These are phyloP conservation scores for Mola mola DNA, from an alignment of 2,113 vertebrate species.

Conservation along the genomic window DNA sequence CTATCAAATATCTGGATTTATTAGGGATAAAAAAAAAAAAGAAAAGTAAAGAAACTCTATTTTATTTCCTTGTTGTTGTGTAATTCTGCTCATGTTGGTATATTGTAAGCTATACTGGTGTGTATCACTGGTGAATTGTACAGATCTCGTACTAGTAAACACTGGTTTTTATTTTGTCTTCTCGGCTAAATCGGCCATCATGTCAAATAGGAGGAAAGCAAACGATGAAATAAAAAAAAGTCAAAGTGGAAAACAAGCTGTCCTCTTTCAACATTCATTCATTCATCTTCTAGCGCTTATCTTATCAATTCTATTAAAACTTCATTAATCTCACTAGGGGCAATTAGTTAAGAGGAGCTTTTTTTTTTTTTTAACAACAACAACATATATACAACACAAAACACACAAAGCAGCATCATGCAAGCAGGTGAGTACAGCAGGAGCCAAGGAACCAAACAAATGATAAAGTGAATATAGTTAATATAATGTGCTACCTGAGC, in stretches of 20 bases:
- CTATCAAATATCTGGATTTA: conserved; percentile 48
- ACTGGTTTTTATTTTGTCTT: conserved; percentile 82
- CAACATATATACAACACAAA: too few species aligned
- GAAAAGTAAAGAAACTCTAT: conserved; percentile 60
- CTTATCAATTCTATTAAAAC: too few species aligned
- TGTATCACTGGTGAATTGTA: conserved; percentile 78
- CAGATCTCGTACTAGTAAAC: conserved; percentile 76
- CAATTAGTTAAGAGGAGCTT: too few species aligned
- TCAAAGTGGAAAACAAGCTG: conserved; percentile 58
- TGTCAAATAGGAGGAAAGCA: conserved; percentile 70
- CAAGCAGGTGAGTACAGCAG: too few species aligned
- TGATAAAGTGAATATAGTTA: too few species aligned
- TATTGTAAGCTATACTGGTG: conserved; percentile 76
- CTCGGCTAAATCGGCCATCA: conserved; percentile 61
- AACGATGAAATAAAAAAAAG: conserved; percentile 72
- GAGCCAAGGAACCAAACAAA: too few species aligned
- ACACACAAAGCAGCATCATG: too few species aligned
- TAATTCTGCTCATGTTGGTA: conserved; percentile 78
- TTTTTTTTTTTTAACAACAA: too few species aligned
- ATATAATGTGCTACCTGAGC: too few species aligned
- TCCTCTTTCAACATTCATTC: too few species aligned
- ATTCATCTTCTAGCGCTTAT: too few species aligned
- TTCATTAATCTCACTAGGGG: too few species aligned
- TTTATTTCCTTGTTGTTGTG: conserved; percentile 73
- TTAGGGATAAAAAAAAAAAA: conserved; percentile 27